Percentiles rank a stretch among this genome's conserved stretches.
Conservation (phyloP, 2,888 invertebrate genomes). For the Chalcis sispes region DNA sequence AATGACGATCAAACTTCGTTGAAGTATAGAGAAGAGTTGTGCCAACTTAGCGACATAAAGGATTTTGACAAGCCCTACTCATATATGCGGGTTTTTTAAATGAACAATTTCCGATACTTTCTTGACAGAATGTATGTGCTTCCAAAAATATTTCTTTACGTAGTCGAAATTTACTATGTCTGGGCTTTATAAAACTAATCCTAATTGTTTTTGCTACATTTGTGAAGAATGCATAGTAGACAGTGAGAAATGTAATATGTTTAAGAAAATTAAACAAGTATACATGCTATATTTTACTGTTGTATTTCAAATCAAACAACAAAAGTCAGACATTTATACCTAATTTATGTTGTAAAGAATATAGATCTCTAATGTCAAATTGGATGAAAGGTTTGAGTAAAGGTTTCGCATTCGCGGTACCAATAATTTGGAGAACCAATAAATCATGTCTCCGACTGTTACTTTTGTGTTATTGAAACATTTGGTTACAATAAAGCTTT, state of each 20-base stretch:
- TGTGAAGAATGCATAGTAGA: conserved; percentile 21
- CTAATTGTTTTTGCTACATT: conserved; percentile 32
- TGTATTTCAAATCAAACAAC: neutral
- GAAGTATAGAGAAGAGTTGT: too few species aligned
- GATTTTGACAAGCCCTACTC: too few species aligned
- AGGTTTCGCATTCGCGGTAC: conserved; percentile 9
- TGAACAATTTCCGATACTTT: too few species aligned
- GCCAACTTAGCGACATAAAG: too few species aligned
- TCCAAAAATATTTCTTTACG: too few species aligned
- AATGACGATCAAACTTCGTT: too few species aligned
- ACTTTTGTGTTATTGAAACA: conserved; percentile 10
- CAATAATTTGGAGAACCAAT: conserved; percentile 46
- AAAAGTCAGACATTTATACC: neutral
- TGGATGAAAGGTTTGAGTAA: conserved; percentile 6
- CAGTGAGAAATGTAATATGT: conserved; percentile 11
- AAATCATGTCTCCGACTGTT: conserved; percentile 35
- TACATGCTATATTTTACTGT: neutral
- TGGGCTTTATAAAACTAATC: neutral
- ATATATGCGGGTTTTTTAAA: too few species aligned
- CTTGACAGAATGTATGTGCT: too few species aligned
- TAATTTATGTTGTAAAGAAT: conserved; percentile 20
- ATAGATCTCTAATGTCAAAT: neutral
- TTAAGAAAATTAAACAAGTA: neutral
- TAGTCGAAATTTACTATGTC: too few species aligned
- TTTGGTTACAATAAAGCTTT: conserved; percentile 1